phyloP scores from a whole-genome alignment of 2,888 invertebrate species.

The Epinotia ramella region DNA sequence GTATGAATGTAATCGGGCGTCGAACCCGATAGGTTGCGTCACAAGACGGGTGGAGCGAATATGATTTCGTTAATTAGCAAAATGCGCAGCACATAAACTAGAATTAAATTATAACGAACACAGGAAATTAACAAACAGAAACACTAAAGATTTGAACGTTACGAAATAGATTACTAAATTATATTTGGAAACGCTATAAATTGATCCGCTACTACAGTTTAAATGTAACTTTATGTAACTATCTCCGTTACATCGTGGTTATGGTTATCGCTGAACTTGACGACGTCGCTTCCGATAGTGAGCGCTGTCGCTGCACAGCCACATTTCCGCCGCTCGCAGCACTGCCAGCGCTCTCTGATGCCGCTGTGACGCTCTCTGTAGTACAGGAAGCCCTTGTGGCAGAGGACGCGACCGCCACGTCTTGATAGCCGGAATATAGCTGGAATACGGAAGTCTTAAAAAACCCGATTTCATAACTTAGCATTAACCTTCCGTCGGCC shows the following conservation, averaged over 20 bases:
- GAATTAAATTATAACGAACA: no score
- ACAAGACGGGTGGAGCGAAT: no score
- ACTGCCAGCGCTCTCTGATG: slow-evolving; percentile 28
- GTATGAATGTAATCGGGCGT: no score
- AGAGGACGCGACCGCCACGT: slow-evolving; percentile 17
- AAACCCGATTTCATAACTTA: background rate
- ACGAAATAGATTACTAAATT: no score
- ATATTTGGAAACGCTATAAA: no score
- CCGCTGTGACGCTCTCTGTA: slow-evolving; percentile 14
- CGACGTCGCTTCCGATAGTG: slow-evolving; percentile 15
- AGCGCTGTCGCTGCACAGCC: slow-evolving; percentile 15
- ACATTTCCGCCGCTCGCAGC: slow-evolving; percentile 14
- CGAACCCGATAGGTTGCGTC: no score
- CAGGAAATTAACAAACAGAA: no score
- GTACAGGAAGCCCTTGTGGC: slow-evolving; percentile 6
- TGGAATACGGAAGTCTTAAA: background rate
- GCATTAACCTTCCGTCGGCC: background rate
- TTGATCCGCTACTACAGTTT: background rate
- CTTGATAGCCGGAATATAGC: background rate
- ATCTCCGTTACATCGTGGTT: slow-evolving; percentile 14
- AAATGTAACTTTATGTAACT: background rate
- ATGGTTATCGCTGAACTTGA: slow-evolving; percentile 12
- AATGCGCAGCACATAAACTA: no score
- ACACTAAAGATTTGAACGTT: no score
- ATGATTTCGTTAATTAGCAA: no score